Evolutionary conservation across 37 sponge, comb jelly and placozoan species (phyloP), one percentile per base, ranked within the genome.

Genomic region (Chondrilla cf. caribensis): DNA sequence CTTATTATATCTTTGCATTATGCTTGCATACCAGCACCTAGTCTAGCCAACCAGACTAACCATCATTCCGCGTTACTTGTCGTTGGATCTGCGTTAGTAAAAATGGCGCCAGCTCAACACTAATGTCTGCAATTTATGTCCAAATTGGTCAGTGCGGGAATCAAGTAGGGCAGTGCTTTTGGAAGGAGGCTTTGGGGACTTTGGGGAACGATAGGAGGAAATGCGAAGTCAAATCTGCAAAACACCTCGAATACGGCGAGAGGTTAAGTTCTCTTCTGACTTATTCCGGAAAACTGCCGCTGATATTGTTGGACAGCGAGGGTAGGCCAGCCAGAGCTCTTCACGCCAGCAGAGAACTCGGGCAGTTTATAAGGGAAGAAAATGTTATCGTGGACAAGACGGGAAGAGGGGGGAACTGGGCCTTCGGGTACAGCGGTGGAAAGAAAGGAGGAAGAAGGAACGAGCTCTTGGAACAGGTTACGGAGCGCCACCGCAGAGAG

Each of bases 361-460:
- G 29, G 62, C 38, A 57, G 8, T 15, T 25, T 39, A 71, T 88
- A 11, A 54, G 64, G 26, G 31, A 22, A 4, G 83, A 82, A 14
- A 85, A 31, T 43, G 33, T 83, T 0, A 22, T 90, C n/a, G 65
- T 29, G 18, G 86, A 85, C 22, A 59, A 70, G 25, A 67, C 70
- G 17, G 96, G 96, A 14, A 31, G 94, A n/a, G 94, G 96, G 21
- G 86, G 84, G 70, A 96, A 93, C 80, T 96, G 96, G 96, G 93
- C 89, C 0, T 73, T 35, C 32, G 96, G 96, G 26, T 89, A 92
- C 75, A 22, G 59, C 42, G 86, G 79, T 42, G 77, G 72, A 19
- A 60, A 6, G 54, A 65, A 36, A 28, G 76, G 33, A 32, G 58
- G 57, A 21, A 39, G 33, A 26, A n/a, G 25, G 22, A 26, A 28